Evolutionary conservation across 2,797 vertebrate genomes (phyloP), one percentile per base, ranked within the genome.

Genomic region (Hybognathus amarus): DNA sequence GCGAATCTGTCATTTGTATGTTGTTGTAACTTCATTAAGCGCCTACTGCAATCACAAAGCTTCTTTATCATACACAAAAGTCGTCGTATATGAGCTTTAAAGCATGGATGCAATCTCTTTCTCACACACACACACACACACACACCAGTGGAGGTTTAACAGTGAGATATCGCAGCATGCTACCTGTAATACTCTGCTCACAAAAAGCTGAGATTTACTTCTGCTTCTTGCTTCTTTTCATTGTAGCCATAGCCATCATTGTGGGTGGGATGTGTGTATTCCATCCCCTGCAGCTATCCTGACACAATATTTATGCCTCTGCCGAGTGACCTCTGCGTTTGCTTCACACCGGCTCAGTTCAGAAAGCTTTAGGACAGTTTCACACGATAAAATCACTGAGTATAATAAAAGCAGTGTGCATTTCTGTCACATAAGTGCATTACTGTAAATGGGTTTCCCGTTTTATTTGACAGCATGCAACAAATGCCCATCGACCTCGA

Each of bases 281-380:
- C 27, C 54, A 47, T 63, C 54, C 40, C 79, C 68, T 17, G 40
- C 79, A 50, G 79, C 40, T 73, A 63, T 61, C 63, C 40, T 73
- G 79, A 81, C 54, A 2, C 73, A 81, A 81, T 73, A 81, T 73
- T 47, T 47, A 36, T 36, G 20, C 27, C 54, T 73, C 79, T 81
- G 54, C 68, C 50, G 68, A 47, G 68, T 80, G 79, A 81, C 68
- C 54, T 73, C 20, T 73, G 54, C 36, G 52, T 81, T 81, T 81
- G 79, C 38, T 81, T 63, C 47, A 22, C 30, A 24, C 59, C 9
- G n/a, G 40, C 54, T 47, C 54, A 61, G 79, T 61, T 61, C 20
- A n/a, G 5, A 22, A 61, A 71, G 42, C 24, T 42, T 42, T 70
- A 69, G 52, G 42, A 40, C 50, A 30, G 47, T 69, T 63, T 73